Base-by-base conservation (phyloP, 2,888 invertebrate genomes). In the Congeria kusceri region DNA sequence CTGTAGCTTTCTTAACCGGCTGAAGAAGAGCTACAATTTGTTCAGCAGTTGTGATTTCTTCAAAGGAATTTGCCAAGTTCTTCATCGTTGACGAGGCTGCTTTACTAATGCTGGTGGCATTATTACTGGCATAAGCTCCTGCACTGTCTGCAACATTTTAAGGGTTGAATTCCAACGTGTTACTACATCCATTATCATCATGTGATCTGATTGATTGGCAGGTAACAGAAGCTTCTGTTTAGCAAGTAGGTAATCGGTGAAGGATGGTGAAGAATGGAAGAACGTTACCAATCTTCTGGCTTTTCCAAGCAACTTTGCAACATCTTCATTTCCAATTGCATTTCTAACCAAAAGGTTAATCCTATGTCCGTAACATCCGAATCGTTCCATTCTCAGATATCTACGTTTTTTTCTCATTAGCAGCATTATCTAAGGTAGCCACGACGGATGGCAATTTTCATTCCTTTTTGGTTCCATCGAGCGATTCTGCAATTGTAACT, bases 361-460 rank as follows among this genome's bases (percentile, higher is more conserved):
- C 23, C 29, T 20, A 46, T 72, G 72, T 9, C 66, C 72, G 27
- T 47, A 72, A 28, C 72, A 72, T n/a, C 72, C 72, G 27, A 46
- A 25, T 29, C 59, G 18, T 25, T 47, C 32, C 70, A 23, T 25
- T 23, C 57, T 27, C n/a, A 71, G 20, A 63, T 11, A n/a, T 29
- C 57, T 18, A 71, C 7, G 72, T 65, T 20, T 72, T 72, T 27
- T 39, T 47, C 49, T 72, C 56, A 25, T 66, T 73, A 0, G 73
- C 65, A 20, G 67, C 73, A 32, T 66, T 73, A 59, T 73, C 73
- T 29, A 66, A 49, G 23, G 39, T 49, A 39, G 46, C 73, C 27
- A 56, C 29, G 20, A n/a, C 5, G 39, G n/a, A 20, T 7, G 23
- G 13, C 28, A 56, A 53, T 13, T 56, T 29, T 56, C 66, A 66